These are phyloP conservation scores for Oxystoma pomonae DNA, from an alignment of 2,888 invertebrate genomes.

Conservation along the genomic window DNA sequence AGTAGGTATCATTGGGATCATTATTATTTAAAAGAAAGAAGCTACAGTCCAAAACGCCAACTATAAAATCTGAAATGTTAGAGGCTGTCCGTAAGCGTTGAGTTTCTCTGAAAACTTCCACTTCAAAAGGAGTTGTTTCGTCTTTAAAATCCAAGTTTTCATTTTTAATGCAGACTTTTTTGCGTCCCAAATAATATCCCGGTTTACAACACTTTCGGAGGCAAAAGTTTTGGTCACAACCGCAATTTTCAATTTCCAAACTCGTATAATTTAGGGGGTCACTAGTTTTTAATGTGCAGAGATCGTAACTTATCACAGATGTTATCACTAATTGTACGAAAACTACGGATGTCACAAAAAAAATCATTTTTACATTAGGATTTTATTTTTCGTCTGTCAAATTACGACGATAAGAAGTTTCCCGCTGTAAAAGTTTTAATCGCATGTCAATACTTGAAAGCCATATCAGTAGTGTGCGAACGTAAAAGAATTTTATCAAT, in stretches of 20 bases:
- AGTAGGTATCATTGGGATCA: conserved; percentile 25
- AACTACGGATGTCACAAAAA: neutral
- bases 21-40: conserved; percentile 8
- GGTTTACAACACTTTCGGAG: conserved; percentile 30
- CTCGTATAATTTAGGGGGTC: conserved; percentile 18
- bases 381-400: neutral
- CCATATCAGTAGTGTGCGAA: neutral
- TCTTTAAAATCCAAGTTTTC: neutral
- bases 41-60: conserved; percentile 22
- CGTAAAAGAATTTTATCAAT: neutral
- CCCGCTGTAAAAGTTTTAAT: neutral
- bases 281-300: conserved; percentile 9
- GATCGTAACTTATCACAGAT: conserved; percentile 3
- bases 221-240: conserved; percentile 22
- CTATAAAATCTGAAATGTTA: conserved; percentile 7
- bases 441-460: neutral
- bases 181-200: conserved; percentile 21
- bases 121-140: conserved; percentile 15
- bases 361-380: neutral
- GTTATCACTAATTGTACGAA: neutral
- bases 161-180: conserved; percentile 18
- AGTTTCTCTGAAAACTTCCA: conserved; percentile 15
- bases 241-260: conserved; percentile 17
- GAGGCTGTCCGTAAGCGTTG: conserved; percentile 2
- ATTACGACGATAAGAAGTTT: neutral